Evolutionary conservation across 2,888 invertebrate genomes (phyloP), one percentile per base, ranked within the genome.

Genomic region (Spisula subtruncata): DNA sequence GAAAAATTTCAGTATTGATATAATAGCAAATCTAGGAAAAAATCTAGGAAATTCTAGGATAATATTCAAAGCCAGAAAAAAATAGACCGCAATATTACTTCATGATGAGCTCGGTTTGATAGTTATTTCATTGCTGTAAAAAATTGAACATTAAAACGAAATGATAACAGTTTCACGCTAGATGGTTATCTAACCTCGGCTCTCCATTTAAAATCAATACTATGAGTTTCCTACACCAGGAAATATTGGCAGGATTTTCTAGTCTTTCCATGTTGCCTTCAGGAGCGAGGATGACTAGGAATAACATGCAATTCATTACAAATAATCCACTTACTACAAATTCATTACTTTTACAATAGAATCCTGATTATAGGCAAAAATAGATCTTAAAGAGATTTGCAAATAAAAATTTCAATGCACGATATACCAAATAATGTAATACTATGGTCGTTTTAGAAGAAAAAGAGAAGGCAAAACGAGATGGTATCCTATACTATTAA

Each of bases 1-100:
- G 60, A 66, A 25, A n/a, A 66, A 66, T 25, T 66, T 66, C 60
- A n/a, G 60, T 25, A 66, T 66, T 12, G 60, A 66, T 25, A 66
- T 25, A 4, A 25, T n/a, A n/a, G n/a, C n/a, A n/a, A n/a, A n/a
- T n/a, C n/a, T n/a, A n/a, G n/a, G n/a, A n/a, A n/a, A n/a, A n/a
- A n/a, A n/a, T n/a, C n/a, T n/a, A n/a, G n/a, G n/a, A n/a, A n/a
- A 66, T 5, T 66, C 60, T n/a, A 66, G 20, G 25, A 66, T 5
- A 66, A 66, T 66, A 66, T 66, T 66, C 25, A 66, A 25, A 25
- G 60, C 60, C 25, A 66, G 25, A 25, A 60, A 66, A 25, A 66
- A n/a, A 5, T n/a, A 66, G 41, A 41, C n/a, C 60, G 10, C 60
- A 25, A 41, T 66, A 6, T 25, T 25, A 66, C 60, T n/a, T 4